A percentile compares a stretch with the other conserved stretches of the same genome.
Conservation (phyloP, 2,888 invertebrate species). For the Caenorhabditis japonica region DNA sequence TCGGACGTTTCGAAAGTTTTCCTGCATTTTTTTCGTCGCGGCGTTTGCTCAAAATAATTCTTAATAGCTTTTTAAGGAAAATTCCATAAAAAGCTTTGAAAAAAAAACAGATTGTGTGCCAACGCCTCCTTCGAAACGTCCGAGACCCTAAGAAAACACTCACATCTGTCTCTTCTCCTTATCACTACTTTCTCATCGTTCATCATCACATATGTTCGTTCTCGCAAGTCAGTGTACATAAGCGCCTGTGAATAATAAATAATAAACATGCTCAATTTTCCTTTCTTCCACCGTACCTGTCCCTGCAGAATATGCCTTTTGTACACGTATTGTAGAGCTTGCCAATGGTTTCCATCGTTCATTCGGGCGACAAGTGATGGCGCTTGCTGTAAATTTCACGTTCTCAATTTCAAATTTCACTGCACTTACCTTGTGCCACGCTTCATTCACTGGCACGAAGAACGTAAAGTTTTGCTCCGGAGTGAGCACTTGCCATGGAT, state of each 20-base stretch:
- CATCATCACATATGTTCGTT: conserved; percentile 77
- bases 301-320: conserved; percentile 89
- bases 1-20: no score
- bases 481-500: conserved; percentile 77
- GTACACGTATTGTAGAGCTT: conserved; percentile 79
- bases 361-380: conserved; percentile 69
- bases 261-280: no score
- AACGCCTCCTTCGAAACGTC: no score
- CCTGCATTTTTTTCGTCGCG: no score
- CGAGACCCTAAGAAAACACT: no score
- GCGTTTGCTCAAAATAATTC: no score
- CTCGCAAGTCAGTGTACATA: conserved; percentile 76
- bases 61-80: no score
- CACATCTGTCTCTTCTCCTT: conserved; percentile 75
- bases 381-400: conserved; percentile 43
- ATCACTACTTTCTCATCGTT: conserved; percentile 77
- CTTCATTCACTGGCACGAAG: conserved; percentile 91
- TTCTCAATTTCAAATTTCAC: background rate
- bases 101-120: no score
- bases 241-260: no score
- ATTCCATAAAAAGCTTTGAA: no score
- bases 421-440: conserved; percentile 84
- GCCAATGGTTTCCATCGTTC: conserved; percentile 76
- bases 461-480: conserved; percentile 84
- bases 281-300: no score